Conservation (phyloP, 2,113 vertebrate genomes). For the Dunckerocampus dactyliophorus region DNA sequence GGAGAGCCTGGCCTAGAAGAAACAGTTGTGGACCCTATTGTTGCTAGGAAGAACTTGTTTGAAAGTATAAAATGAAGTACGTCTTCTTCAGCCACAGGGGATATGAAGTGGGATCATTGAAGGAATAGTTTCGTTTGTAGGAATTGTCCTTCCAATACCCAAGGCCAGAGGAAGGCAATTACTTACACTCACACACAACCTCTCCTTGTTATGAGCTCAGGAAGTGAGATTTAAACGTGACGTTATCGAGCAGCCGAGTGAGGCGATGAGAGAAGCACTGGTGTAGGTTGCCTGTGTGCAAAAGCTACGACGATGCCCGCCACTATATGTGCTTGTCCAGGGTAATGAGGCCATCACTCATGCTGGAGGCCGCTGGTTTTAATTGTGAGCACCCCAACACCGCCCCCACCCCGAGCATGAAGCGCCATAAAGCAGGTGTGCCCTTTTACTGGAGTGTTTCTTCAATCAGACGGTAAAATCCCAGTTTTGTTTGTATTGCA, state of each 20-base stretch:
- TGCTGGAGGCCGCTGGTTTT: slow-evolving; percentile 16
- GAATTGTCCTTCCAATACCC: background rate
- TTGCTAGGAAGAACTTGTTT: slow-evolving; percentile 13
- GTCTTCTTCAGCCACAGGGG: background rate
- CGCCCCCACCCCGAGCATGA: slow-evolving; percentile 9
- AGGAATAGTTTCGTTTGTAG: background rate
- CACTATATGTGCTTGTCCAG: slow-evolving; percentile 6
- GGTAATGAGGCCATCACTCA: slow-evolving; percentile 18
- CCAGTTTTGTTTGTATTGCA: slow-evolving; percentile 9
- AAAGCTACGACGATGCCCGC: slow-evolving; percentile 4
- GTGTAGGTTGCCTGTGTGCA: background rate
- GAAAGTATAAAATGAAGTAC: slow-evolving; percentile 5
- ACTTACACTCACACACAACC: background rate
- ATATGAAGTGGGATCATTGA: background rate
- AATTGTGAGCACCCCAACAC: slow-evolving; percentile 23
- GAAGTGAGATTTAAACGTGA: slow-evolving; percentile 2
- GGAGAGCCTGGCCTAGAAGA: background rate
- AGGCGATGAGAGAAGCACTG: slow-evolving; percentile 7
- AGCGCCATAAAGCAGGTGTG: slow-evolving; percentile 10
- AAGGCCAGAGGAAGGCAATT: background rate
- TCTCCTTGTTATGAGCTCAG: background rate
- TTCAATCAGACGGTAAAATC: slow-evolving; percentile 8
- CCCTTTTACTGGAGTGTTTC: slow-evolving; percentile 8
- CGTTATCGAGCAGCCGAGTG: background rate
- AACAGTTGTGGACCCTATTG: background rate